phyloP scores from a whole-genome alignment of 2,797 vertebrate genomes.

The Phylloscopus collybita region DNA sequence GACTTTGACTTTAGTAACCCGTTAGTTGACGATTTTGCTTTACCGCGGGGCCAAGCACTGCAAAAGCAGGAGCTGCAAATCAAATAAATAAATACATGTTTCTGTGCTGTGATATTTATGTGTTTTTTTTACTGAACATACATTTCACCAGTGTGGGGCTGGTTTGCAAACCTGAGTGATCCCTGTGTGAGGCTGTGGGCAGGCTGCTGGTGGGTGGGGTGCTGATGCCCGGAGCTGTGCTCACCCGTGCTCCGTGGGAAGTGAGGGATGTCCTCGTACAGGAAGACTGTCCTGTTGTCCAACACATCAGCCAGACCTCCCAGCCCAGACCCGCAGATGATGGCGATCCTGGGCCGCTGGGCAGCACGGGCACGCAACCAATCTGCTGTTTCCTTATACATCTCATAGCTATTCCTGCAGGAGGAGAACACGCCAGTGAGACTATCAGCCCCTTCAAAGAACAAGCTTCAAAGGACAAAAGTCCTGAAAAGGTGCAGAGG shows the following conservation, averaged over 20 bases:
- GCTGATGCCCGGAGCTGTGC: neutral
- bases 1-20: neutral
- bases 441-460: neutral
- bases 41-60: neutral
- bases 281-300: slow-evolving; percentile 79
- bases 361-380: neutral
- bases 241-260: slow-evolving; percentile 86
- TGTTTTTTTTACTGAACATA: neutral
- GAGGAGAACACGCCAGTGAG: neutral
- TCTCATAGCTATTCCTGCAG: slow-evolving; percentile 23
- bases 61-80: neutral
- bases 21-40: neutral
- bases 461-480: neutral
- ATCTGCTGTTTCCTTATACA: slow-evolving; percentile 39
- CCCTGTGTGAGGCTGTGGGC: neutral
- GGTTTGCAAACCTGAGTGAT: neutral
- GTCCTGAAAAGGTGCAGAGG: neutral
- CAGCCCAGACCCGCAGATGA: slow-evolving; percentile 85
- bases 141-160: neutral
- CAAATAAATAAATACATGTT: neutral
- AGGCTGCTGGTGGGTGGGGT: neutral
- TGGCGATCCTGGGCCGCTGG: slow-evolving; percentile 64
- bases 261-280: slow-evolving; percentile 84
- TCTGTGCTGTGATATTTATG: neutral
- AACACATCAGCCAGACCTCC: slow-evolving; percentile 82